A percentile compares a stretch with the other conserved stretches of the same genome.
phyloP scores from a whole-genome alignment of 2,888 invertebrate species.

The Meganola albula region DNA sequence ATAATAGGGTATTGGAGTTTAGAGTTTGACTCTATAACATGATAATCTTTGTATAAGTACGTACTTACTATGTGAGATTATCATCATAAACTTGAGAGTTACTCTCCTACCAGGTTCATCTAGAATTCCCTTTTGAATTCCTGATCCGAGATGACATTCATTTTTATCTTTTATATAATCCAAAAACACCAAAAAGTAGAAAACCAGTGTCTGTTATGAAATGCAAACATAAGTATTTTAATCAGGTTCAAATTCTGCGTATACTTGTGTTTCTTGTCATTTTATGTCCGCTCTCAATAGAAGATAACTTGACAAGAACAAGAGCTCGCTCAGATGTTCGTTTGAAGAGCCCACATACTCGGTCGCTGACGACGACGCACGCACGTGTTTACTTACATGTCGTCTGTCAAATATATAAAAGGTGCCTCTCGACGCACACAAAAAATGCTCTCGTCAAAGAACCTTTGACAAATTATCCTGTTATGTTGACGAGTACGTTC shows the following conservation, averaged over 20 bases:
- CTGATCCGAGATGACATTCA: no score
- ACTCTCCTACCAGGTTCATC: no score
- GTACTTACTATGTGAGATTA: no score
- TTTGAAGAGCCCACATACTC: conserved; percentile 41
- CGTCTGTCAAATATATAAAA: conserved; percentile 59
- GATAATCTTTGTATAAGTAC: no score
- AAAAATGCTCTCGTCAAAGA: conserved; percentile 53
- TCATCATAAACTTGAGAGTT: no score
- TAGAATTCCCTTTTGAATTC: no score
- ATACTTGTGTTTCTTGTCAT: conserved; percentile 1
- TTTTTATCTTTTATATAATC: no score
- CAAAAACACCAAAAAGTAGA: no score
- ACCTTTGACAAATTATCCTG: conserved; percentile 69
- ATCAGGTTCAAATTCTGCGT: not conserved
- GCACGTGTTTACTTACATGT: conserved; percentile 57
- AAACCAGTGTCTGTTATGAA: conserved; percentile 3
- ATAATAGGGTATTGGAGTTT: no score
- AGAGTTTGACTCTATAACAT: no score
- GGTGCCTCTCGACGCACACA: conserved; percentile 41
- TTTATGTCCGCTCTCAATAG: conserved; percentile 19
- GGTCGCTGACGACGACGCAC: conserved; percentile 29
- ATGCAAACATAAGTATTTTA: conserved; percentile 2
- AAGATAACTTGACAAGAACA: conserved; percentile 19
- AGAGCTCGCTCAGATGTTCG: conserved; percentile 22
- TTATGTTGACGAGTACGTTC: conserved; percentile 49